Evolutionary conservation across 2,797 vertebrate genomes (phyloP), one percentile per base, ranked within the genome.

Genomic region (Dipus sagitta): DNA sequence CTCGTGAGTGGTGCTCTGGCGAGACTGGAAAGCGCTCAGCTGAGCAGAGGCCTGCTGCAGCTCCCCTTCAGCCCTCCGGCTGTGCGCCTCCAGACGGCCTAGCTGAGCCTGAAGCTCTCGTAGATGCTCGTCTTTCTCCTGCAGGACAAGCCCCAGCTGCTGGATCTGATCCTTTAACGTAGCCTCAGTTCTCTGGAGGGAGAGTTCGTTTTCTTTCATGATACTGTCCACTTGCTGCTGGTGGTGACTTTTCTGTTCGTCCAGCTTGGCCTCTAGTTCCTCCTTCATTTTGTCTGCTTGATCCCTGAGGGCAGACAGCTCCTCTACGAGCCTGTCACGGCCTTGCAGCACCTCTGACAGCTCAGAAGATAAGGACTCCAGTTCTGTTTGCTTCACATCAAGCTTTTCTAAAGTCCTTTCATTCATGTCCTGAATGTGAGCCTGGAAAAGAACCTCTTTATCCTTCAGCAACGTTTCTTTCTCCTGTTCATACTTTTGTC

Each of bases 401-500:
- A 99, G 97, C 94, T 99, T 99, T 97, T 99, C 99, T 79, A 99
- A 97, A 0, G 98, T 99, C 96, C 99, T 99, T 96, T 98, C 98
- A 97, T 99, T 99, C 98, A 99, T 99, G 89, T 99, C 99, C 97
- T 99, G 98, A 93, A 99, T 98, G 64, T 99, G 99, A 38, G 98
- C 97, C 97, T 98, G 98, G 95, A 99, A 99, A 96, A 98, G 97
- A 38, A 93, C 64, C 97, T 99, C 99, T 96, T 99, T 99, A 75
- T 99, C 99, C 97, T 99, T 99, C 93, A 99, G 62, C 87, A 99
- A 88, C 0, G 52, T 93, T 93, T 98, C 98, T 83, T 98, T 96
- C 96, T 99, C 98, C 95, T 96, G 88, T 85, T 98, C 96, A 67
- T 98, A 98, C 94, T 98, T 98, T 95, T 98, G 97, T 97, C 98